Conservation (phyloP, 2,113 vertebrate species). For the Serinus canaria region DNA sequence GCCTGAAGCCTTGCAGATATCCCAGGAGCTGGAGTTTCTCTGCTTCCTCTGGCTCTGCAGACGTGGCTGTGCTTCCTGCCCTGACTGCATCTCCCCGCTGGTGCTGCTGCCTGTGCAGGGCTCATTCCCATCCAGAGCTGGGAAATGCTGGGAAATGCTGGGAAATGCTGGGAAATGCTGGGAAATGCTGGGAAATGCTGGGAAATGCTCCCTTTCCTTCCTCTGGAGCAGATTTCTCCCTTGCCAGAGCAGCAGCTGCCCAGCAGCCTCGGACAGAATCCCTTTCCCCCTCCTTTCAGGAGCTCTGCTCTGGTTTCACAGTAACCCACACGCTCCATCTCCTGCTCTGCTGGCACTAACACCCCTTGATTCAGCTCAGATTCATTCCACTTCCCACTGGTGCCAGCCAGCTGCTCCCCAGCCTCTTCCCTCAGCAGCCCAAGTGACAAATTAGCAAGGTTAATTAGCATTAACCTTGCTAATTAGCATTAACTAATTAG, state of each 20-base stretch:
- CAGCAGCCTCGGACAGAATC: conserved; percentile 3
- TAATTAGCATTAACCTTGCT: too few species aligned
- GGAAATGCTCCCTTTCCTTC: neutral
- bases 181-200: neutral
- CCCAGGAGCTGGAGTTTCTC: neutral
- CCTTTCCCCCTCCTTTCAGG: conserved; percentile 51
- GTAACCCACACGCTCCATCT: conserved; percentile 21
- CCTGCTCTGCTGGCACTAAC: conserved; percentile 21
- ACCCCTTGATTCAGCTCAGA: conserved; percentile 14
- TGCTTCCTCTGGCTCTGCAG: neutral
- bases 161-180: too few species aligned
- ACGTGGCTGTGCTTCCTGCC: neutral
- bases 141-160: neutral
- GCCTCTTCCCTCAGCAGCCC: neutral
- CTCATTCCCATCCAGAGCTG: neutral
- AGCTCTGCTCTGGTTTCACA: conserved; percentile 39
- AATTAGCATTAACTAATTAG: too few species aligned
- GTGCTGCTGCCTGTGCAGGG: neutral
- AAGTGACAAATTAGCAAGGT: conserved; percentile 40
- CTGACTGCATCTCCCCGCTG: neutral
- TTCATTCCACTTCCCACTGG: conserved; percentile 45
- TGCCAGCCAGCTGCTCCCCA: conserved; percentile 15
- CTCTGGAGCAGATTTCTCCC: neutral
- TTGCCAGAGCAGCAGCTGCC: neutral
- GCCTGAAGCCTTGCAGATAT: neutral